Conservation (phyloP, 37 sponge, comb jelly and placozoan genomes). For the Bolinopsis microptera region DNA sequence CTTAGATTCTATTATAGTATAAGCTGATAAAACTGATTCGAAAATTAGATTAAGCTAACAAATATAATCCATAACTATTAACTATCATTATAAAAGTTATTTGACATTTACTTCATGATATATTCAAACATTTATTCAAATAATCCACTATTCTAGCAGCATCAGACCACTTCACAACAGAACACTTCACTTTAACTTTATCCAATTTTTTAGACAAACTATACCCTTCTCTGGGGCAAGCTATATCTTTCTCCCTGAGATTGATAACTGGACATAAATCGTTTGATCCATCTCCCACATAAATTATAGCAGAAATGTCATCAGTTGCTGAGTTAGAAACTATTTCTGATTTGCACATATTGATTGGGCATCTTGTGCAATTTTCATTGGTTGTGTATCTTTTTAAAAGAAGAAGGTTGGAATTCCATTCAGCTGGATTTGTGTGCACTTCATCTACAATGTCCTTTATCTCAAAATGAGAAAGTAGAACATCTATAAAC, state of each 20-base stretch:
- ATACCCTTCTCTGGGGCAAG: slow-evolving; percentile 24
- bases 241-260: background rate
- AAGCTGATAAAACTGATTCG: no score
- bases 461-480: background rate
- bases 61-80: no score
- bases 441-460: slow-evolving; percentile 1
- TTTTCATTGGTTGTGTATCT: slow-evolving; percentile 9
- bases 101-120: no score
- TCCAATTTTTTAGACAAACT: background rate
- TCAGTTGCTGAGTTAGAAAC: background rate
- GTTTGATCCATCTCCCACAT: slow-evolving; percentile 30
- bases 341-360: slow-evolving; percentile 57
- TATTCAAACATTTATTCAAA: background rate
- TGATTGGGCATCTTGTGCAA: background rate
- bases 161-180: background rate
- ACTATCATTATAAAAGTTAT: no score
- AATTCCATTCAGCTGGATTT: slow-evolving; percentile 45
- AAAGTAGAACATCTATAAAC: slow-evolving; percentile 49
- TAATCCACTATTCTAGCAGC: background rate
- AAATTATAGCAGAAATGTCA: background rate
- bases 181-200: background rate
- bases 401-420: background rate
- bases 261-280: slow-evolving; percentile 22
- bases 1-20: no score
- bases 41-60: no score